These are phyloP conservation scores for Lophius americanus DNA, from an alignment of 2,797 vertebrate genomes.

Conservation along the genomic window DNA sequence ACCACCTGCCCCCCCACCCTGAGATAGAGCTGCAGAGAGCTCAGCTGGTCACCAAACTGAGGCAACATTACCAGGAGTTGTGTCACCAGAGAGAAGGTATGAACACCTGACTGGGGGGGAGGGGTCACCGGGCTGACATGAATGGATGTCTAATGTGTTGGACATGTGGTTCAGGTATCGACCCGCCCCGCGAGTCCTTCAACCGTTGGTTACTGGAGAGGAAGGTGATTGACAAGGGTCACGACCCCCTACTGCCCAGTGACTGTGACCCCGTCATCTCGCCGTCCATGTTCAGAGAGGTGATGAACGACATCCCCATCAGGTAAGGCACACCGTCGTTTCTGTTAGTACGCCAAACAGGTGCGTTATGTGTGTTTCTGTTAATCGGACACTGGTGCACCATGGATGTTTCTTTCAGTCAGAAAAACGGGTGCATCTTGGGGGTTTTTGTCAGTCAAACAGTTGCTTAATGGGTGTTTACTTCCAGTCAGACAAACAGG, in stretches of 20 bases:
- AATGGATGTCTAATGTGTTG: not conserved
- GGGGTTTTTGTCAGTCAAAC: too few species aligned
- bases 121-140: not conserved
- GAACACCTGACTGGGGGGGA: not conserved
- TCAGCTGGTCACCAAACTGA: constrained; percentile 93
- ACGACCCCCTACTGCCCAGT: constrained; percentile 92
- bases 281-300: constrained; percentile 97
- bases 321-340: constrained; percentile 77
- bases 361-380: not conserved
- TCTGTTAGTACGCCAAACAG: not conserved
- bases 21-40: constrained; percentile 95
- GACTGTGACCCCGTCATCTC: constrained; percentile 95
- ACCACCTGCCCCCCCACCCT: constrained; percentile 91
- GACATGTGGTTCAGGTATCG: constrained; percentile 85
- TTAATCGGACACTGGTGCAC: too few species aligned
- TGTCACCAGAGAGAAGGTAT: constrained; percentile 96
- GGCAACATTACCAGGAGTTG: constrained; percentile 96
- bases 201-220: constrained; percentile 98
- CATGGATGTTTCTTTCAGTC: too few species aligned
- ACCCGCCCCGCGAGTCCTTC: constrained; percentile 95
- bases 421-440: too few species aligned
- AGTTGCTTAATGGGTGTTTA: too few species aligned
- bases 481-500: not conserved
- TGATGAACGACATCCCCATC: constrained; percentile 99
- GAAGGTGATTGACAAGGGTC: constrained; percentile 94